Evolutionary conservation across 2,888 invertebrate species (phyloP), one percentile per base, ranked within the genome.

Genomic region (Tineola bisselliella): DNA sequence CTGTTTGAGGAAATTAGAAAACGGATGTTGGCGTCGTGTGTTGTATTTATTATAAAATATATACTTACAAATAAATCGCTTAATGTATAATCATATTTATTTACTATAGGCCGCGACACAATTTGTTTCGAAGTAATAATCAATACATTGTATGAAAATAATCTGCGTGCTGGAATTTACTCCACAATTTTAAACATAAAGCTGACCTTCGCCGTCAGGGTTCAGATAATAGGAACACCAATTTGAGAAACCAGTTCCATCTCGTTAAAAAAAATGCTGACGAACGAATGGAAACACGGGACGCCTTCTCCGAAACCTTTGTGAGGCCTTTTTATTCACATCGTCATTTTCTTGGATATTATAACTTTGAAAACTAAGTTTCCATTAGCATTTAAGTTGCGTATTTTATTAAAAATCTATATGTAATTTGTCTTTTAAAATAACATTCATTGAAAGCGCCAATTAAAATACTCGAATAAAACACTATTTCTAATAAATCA

Each of bases 191-290:
- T 76, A 73, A 71, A 77, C 76, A 75, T 79, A 79, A 77, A 72
- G 74, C 71, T 81, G 84, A 81, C 86, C 84, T 84, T 84, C 82
- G 73, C 74, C 74, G 76, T 68, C 73, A 71, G 77, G 74, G 76
- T 72, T 69, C 78, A 77, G 82, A 84, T 87, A 86, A 86, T 86
- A 84, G 81, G 81, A 77, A 81, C 73, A 80, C 76, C 80, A 84
- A 84, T 84, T 86, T 84, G 68, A 75, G 68, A 75, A 86, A 87
- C 86, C 83, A 78, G 84, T 86, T 84, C 73, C 71, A 70, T 13
- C 63, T 64, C 66, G 69, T 70, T 76, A 77, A 84, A 83, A n/a
- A 84, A 74, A 72, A 81, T 73, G 73, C 67, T 72, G 71, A 67
- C 72, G 69, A 68, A 69, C 75, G 73, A 75, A 76, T 77, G 74